Base-by-base conservation (phyloP, 2,888 invertebrate species). In the Torymus aiolomorphi region DNA sequence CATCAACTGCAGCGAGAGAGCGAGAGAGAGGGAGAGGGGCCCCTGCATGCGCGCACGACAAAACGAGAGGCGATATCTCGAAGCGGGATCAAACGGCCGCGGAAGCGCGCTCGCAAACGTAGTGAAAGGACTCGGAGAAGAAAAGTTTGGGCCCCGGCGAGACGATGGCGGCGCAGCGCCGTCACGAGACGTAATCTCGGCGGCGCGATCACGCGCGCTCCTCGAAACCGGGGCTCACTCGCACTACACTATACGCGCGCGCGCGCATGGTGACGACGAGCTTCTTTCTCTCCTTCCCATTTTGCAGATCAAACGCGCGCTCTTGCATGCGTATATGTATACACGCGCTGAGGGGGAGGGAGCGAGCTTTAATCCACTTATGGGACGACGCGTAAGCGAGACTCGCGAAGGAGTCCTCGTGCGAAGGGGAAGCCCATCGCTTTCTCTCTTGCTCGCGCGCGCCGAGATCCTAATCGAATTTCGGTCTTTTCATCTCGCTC, bases 301-400 rank as follows among this genome's bases (percentile, higher is more conserved):
- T 63, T 67, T 57, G 63, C 73, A 73, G 80, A 80, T 80, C 80
- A 80, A 80, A 80, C 76, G 69, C 76, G n/a, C 66, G 31, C 24
- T 14, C n/a, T 4, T 57, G 51, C 57, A 42, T 49, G 51, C 42
- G 51, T 56, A 61, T 56, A 56, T 12, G 49, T 16, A 24, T 14
- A 12, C 18, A 42, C 13, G 20, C 51, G n/a, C 16, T 16, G 8
- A 49, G 49, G 42, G 52, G 24, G 54, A 31, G 42, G 20, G 67
- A 49, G 63, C n/a, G 66, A 71, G 80, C 76, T 80, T 76, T 80
- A 80, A 80, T 80, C 80, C 80, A 80, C 76, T 80, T 76, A 74
- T 51, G 70, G 70, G 57, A 54, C 31, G 70, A 70, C n/a, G 66
- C 78, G 78, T 67, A 73, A 78, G 69, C 62, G 78, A 77, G 65